These are phyloP conservation scores for Azorinus chamasolen DNA, from an alignment of 2,888 invertebrate species.

Conservation along the genomic window DNA sequence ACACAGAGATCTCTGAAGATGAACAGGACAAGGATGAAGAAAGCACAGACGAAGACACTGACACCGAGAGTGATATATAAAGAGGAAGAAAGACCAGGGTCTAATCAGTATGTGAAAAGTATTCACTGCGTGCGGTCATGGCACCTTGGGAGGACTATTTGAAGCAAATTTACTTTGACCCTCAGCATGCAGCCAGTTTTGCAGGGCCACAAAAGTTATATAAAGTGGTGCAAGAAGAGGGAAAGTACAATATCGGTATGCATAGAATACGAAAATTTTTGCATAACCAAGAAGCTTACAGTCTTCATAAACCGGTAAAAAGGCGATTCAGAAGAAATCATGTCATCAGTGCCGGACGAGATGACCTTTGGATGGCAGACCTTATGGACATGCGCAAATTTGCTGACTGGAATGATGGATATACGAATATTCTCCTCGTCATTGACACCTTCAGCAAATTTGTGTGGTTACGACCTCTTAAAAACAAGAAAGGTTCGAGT, in stretches of 20 bases:
- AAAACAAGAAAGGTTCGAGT: conserved; percentile 43
- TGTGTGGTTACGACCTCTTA: conserved; percentile 51
- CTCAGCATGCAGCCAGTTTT: conserved; percentile 48
- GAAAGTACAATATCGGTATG: conserved; percentile 58
- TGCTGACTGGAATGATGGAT: conserved; percentile 39
- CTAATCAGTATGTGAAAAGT: neutral
- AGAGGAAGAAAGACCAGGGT: neutral
- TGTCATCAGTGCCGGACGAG: conserved; percentile 49
- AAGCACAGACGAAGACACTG: conserved; percentile 5
- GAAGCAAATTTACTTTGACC: conserved; percentile 46
- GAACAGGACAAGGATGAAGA: conserved; percentile 5
- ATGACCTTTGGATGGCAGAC: conserved; percentile 60
- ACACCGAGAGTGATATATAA: conserved; percentile 6
- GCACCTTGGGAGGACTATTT: conserved; percentile 56
- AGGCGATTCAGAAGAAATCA: conserved; percentile 48
- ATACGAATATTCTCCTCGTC: conserved; percentile 36
- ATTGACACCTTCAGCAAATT: conserved; percentile 57
- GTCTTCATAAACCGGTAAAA: conserved; percentile 53
- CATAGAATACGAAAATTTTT: conserved; percentile 54
- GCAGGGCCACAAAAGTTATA: conserved; percentile 57
- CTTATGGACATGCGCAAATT: conserved; percentile 61
- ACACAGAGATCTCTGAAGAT: conserved; percentile 13
- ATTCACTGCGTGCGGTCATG: conserved; percentile 16
- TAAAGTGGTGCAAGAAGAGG: conserved; percentile 50
- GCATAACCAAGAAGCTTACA: conserved; percentile 59